Percentiles rank a stretch among this genome's conserved stretches.
Conservation (phyloP, 2,797 vertebrate genomes). For the Pangasius djambal region DNA sequence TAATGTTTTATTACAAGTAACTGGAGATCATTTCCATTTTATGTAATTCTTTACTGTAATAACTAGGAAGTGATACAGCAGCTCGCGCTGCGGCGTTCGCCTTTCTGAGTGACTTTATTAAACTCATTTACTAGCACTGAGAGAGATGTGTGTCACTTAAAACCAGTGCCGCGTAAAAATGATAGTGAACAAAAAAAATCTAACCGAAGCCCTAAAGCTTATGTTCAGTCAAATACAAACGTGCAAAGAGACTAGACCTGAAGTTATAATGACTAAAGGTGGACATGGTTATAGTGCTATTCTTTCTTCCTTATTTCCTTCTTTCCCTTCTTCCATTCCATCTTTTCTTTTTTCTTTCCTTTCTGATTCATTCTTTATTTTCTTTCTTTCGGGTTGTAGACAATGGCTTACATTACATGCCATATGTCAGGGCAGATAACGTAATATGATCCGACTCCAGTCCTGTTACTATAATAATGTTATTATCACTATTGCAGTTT, state of each 20-base stretch:
- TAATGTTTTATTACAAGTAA: background rate
- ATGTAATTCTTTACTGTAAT: background rate
- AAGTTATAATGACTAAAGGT: background rate
- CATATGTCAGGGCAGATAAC: background rate
- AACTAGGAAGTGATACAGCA: background rate
- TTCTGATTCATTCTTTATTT: background rate
- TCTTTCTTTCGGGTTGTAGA: background rate
- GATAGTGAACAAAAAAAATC: background rate
- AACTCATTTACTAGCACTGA: background rate
- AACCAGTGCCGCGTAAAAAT: background rate
- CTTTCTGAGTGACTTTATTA: background rate
- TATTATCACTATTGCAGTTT: background rate
- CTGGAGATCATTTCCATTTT: background rate
- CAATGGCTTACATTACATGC: background rate
- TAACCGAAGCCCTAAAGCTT: background rate
- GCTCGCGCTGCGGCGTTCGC: background rate
- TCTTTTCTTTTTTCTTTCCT: background rate
- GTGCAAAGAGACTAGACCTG: background rate
- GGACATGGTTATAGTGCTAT: background rate
- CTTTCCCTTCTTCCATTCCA: too few species aligned
- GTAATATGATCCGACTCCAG: background rate
- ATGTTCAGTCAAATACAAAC: background rate
- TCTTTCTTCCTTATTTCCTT: background rate
- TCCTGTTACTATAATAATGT: background rate
- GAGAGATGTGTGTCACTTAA: background rate